Percentiles rank a stretch among this genome's conserved stretches.
Evolutionary conservation across 2,888 invertebrate species (phyloP).

Genomic region (Andrena bucephala): DNA sequence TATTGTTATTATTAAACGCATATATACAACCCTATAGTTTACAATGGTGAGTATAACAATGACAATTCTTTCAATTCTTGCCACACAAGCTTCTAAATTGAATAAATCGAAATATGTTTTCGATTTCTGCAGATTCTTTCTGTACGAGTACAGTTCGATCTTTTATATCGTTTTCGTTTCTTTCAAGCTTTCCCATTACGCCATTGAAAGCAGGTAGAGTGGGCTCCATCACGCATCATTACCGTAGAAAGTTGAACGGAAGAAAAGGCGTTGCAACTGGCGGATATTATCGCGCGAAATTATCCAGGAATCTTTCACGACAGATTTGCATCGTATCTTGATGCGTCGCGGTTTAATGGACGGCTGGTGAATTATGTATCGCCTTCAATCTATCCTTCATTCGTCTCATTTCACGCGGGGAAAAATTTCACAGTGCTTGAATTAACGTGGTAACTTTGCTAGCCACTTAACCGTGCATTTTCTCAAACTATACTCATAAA

Average conservation of each 20-base stretch:
- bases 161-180: background rate
- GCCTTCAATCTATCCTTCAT: background rate
- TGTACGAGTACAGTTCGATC: background rate
- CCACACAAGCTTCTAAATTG: too few species aligned
- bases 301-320: constrained; percentile 23
- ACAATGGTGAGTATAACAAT: too few species aligned
- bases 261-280: constrained; percentile 58
- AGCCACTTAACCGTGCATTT: background rate
- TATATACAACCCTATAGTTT: too few species aligned
- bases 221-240: constrained; percentile 54
- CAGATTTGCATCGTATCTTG: constrained; percentile 18
- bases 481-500: too few species aligned
- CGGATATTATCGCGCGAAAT: constrained; percentile 46
- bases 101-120: background rate
- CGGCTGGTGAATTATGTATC: background rate
- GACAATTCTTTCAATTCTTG: too few species aligned
- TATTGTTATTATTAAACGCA: too few species aligned
- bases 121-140: background rate
- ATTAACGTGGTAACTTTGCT: background rate
- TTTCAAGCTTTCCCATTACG: constrained; percentile 19
- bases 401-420: constrained; percentile 11
- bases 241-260: constrained; percentile 66
- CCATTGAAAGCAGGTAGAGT: constrained; percentile 23
- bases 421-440: background rate
- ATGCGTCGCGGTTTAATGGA: background rate